Percentiles rank a stretch among this genome's conserved stretches.
Conservation (phyloP, 2,797 vertebrate genomes). For the Channa striata region DNA sequence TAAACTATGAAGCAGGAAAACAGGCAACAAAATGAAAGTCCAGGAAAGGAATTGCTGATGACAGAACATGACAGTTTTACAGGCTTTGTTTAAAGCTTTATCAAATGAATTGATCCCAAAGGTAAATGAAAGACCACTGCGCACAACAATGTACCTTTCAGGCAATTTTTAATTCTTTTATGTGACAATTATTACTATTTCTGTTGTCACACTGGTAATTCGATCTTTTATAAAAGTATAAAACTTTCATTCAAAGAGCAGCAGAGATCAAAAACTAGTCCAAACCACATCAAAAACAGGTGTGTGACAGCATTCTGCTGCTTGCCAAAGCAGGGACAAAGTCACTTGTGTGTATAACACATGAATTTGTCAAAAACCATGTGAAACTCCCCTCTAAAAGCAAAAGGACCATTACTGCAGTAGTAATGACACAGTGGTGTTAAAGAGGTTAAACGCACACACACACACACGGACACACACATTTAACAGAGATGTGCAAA, state of each 20-base stretch:
- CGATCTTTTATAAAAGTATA: conserved; percentile 48
- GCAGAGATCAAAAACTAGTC: conserved; percentile 48
- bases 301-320: conserved; percentile 27
- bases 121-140: conserved; percentile 6
- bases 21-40: too few species aligned
- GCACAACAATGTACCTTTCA: conserved; percentile 6
- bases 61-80: not conserved
- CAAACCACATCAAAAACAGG: too few species aligned
- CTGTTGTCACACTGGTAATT: conserved; percentile 35
- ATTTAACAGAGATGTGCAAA: conserved; percentile 39
- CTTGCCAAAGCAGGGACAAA: conserved; percentile 28
- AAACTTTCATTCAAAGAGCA: conserved; percentile 49
- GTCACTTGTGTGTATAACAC: conserved; percentile 3
- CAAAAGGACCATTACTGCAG: conserved; percentile 2
- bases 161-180: conserved; percentile 33
- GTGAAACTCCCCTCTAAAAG: conserved; percentile 1
- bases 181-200: conserved; percentile 41
- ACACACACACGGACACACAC: not conserved
- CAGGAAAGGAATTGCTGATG: not conserved
- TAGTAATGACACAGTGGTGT: conserved; percentile 15
- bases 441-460: conserved; percentile 16
- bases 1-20: too few species aligned
- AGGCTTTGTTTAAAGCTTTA: conserved; percentile 2
- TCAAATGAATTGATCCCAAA: conserved; percentile 13
- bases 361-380: conserved; percentile 16